Evolutionary conservation across 35 echinoderm and acorn worm genomes (phyloP), one percentile per base, ranked within the genome.

Genomic region (Ophioderma brevispina): DNA sequence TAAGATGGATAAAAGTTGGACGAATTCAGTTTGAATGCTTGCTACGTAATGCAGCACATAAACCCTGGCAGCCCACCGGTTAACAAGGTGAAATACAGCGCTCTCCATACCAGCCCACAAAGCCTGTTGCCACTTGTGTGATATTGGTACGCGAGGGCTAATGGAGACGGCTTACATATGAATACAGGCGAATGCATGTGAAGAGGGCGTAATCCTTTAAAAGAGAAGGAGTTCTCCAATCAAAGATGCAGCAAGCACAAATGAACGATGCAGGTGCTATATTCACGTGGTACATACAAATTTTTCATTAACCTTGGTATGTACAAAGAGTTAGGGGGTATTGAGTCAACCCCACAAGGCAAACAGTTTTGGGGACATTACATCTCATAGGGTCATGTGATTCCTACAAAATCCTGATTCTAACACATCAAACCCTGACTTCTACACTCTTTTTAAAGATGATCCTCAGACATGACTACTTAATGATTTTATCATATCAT

Each of bases 111-210:
- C 86, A 90, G 30, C 49, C 83, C 15, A 19, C 49, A 38, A 50
- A 80, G 2, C 35, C 35, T 21, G 25, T 97, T 31, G 93, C 87
- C 15, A 99, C 78, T 33, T 85, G 91, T 55, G 96, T 25, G 15
- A 99, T 90, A 55, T 91, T n/a, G 81, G 88, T 92, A 17, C 56
- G 97, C 38, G 97, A 99, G 79, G 93, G 87, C 0, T 92, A 91
- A 38, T 3, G 28, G 87, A 99, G 39, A 89, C 83, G 42, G 78
- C 76, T 21, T 93, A 87, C 46, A 35, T 95, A 28, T 90, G 95
- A 77, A 55, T 86, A 55, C 43, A 35, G 91, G 8, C 36, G 91
- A 33, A 78, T 85, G 21, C 83, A 90, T 1, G 82, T 89, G 34
- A 77, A 87, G 32, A 40, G 96, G 76, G 89, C 92, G 86, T 39